phyloP scores from a whole-genome alignment of 2,113 vertebrate genomes.

The Dascyllus trimaculatus region DNA sequence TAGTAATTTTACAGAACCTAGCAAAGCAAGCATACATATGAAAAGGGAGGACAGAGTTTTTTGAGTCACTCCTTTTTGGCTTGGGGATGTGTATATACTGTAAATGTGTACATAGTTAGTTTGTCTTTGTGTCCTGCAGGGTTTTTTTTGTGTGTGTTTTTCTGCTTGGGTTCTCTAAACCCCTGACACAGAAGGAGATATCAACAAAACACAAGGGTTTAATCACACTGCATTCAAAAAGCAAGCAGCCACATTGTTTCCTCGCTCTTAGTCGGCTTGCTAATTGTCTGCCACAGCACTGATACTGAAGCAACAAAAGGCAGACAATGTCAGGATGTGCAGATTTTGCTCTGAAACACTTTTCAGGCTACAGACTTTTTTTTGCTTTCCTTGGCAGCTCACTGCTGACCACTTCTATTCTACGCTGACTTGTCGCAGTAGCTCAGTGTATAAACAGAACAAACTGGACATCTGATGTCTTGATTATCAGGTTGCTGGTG shows the following conservation, averaged over 20 bases:
- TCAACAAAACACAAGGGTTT: conserved; percentile 37
- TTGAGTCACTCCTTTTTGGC: conserved; percentile 32
- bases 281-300: conserved; percentile 38
- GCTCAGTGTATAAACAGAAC: conserved; percentile 5
- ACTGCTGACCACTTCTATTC: conserved; percentile 37
- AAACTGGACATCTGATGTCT: conserved; percentile 29
- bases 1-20: conserved; percentile 14
- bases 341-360: conserved; percentile 22
- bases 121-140: conserved; percentile 38
- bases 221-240: conserved; percentile 37
- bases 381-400: conserved; percentile 21
- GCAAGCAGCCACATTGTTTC: conserved; percentile 25
- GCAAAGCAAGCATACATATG: background rate
- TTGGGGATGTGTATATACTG: conserved; percentile 58
- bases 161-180: conserved; percentile 36
- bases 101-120: conserved; percentile 68
- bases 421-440: conserved; percentile 16
- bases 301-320: conserved; percentile 37
- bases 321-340: conserved; percentile 33
- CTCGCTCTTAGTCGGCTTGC: conserved; percentile 18
- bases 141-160: conserved; percentile 29
- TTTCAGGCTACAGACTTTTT: conserved; percentile 24
- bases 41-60: background rate
- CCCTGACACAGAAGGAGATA: conserved; percentile 38
- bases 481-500: conserved; percentile 52